Percentiles rank a stretch among this genome's conserved stretches.
Evolutionary conservation across 2,888 invertebrate species (phyloP).

Genomic region (Creontiades dilutus): DNA sequence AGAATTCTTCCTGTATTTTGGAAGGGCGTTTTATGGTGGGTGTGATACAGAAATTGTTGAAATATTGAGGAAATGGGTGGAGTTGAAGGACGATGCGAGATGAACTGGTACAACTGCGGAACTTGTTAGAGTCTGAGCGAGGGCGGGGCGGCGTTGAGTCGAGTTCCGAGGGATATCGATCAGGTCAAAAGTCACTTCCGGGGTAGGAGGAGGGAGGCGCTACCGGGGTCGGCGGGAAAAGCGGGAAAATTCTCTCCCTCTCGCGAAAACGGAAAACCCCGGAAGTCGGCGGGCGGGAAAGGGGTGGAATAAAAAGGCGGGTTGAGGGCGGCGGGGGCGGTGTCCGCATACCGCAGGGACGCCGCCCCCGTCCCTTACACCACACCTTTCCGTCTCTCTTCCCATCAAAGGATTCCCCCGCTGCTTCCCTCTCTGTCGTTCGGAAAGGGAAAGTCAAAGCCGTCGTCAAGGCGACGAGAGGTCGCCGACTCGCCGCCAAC

Average conservation of each 20-base stretch:
- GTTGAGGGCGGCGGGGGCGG: not conserved
- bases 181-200: slow-evolving; percentile 67
- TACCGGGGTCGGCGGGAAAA: slow-evolving; percentile 17
- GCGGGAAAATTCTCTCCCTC: not conserved
- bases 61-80: too few relatives aligned
- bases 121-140: not conserved
- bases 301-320: not conserved
- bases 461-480: not conserved
- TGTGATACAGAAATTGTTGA: too few relatives aligned
- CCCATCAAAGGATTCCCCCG: not conserved
- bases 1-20: too few relatives aligned
- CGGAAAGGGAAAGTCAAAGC: not conserved
- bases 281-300: slow-evolving; percentile 19
- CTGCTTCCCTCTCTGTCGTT: slow-evolving; percentile 10
- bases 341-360: not conserved
- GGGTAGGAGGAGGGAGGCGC: slow-evolving; percentile 59
- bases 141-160: slow-evolving; percentile 40
- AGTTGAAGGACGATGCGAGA: too few relatives aligned
- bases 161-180: slow-evolving; percentile 58
- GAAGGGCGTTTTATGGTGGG: too few relatives aligned
- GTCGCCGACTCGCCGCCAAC: slow-evolving; percentile 5
- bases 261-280: not conserved
- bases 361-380: not conserved
- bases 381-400: not conserved
- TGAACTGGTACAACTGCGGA: too few relatives aligned